Conservation (phyloP, 1,140 invertebrate genomes). For the Drosophila sp. region DNA sequence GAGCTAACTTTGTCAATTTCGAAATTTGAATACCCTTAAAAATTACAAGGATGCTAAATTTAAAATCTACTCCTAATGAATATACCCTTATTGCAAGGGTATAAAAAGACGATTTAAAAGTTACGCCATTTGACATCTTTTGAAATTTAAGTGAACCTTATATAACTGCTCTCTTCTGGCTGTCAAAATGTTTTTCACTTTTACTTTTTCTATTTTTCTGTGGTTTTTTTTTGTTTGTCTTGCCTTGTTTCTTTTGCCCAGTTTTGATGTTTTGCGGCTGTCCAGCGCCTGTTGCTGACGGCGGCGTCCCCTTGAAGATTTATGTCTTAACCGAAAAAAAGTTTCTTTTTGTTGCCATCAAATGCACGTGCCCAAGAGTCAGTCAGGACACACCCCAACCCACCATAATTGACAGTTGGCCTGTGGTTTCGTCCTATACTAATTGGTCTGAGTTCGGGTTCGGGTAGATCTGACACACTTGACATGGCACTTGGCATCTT, state of each 20-base stretch:
- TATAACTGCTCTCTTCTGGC: conserved; percentile 1
- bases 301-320: conserved; percentile 57
- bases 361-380: conserved; percentile 61
- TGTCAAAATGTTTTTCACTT: conserved; percentile 9
- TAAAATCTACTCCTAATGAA: no score
- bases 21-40: no score
- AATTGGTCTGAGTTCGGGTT: conserved; percentile 51
- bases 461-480: conserved; percentile 38
- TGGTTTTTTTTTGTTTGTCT: background rate
- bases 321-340: conserved; percentile 49
- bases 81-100: background rate
- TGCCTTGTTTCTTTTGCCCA: background rate
- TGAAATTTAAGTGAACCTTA: conserved; percentile 1
- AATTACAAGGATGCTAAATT: no score
- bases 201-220: conserved; percentile 1
- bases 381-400: background rate
- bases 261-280: conserved; percentile 38
- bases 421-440: conserved; percentile 32
- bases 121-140: conserved; percentile 7
- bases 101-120: background rate
- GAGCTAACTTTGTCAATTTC: no score
- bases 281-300: conserved; percentile 70
- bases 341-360: conserved; percentile 55
- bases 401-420: conserved; percentile 53
- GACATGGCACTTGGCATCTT: conserved; percentile 38